Evolutionary conservation across 2,888 invertebrate genomes (phyloP).

Genomic region (Scrobipalpa atriplicella): DNA sequence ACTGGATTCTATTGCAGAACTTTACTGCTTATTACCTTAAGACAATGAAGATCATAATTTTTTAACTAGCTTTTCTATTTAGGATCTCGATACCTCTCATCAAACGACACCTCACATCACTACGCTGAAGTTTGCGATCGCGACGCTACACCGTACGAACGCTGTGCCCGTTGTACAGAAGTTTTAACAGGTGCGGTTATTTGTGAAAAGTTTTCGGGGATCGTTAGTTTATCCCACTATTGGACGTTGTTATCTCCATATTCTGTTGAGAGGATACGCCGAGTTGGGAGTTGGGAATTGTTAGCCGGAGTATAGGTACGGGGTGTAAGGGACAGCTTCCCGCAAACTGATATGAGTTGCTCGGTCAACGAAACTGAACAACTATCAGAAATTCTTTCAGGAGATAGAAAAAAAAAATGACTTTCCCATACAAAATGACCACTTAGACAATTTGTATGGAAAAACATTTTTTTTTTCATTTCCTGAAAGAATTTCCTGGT

Average conservation of each 20-base stretch:
- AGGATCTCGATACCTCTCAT: background rate
- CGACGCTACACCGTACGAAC: conserved; percentile 53
- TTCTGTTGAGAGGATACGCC: conserved; percentile 1
- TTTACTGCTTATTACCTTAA: background rate
- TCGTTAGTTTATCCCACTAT: conserved; percentile 24
- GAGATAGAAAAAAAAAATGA: too few relatives aligned
- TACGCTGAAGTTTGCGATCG: conserved; percentile 61
- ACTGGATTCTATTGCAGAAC: too few relatives aligned
- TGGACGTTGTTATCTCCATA: conserved; percentile 23
- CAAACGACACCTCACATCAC: background rate
- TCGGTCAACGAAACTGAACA: too few relatives aligned
- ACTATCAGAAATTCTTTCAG: too few relatives aligned
- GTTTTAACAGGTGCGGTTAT: conserved; percentile 34
- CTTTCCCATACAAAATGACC: too few relatives aligned
- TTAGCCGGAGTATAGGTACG: background rate
- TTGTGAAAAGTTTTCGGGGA: conserved; percentile 27
- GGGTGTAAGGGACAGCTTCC: too few relatives aligned
- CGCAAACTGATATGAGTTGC: too few relatives aligned
- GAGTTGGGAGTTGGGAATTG: conserved; percentile 13
- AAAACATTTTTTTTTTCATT: too few relatives aligned
- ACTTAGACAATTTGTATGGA: too few relatives aligned
- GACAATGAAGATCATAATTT: background rate
- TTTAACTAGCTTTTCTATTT: too few relatives aligned
- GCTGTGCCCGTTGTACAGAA: conserved; percentile 44
- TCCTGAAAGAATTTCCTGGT: too few relatives aligned